Percentiles rank a stretch among this genome's conserved stretches.
These are phyloP conservation scores for Sylvicapra grimmia DNA, from an alignment of 2,113 vertebrate genomes.

Conservation along the genomic window DNA sequence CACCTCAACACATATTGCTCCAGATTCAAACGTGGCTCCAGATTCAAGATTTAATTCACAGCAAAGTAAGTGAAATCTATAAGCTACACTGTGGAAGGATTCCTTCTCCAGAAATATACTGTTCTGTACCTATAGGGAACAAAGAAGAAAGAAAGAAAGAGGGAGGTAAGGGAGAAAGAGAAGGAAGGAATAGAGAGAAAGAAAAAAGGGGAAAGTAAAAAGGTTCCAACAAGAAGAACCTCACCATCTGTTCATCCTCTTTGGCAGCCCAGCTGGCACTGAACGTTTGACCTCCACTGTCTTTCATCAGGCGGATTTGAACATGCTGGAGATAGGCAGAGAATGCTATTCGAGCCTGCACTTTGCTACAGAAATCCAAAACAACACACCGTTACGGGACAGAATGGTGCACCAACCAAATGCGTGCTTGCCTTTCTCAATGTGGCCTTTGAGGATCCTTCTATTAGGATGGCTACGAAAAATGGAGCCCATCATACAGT, in stretches of 20 bases:
- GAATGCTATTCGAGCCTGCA: slow-evolving; percentile 94
- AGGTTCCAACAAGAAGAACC: slow-evolving; percentile 46
- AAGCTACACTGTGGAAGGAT: neutral
- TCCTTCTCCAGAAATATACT: neutral
- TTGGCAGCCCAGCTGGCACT: slow-evolving; percentile 84
- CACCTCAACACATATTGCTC: neutral
- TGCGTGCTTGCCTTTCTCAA: neutral
- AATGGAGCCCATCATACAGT: neutral
- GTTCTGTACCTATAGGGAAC: neutral
- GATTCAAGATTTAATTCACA: neutral
- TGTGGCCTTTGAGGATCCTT: neutral
- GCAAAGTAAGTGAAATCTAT: slow-evolving; percentile 14
- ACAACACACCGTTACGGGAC: slow-evolving; percentile 28
- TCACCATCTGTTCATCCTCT: slow-evolving; percentile 95
- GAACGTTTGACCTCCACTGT: slow-evolving; percentile 78
- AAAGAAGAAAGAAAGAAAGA: too few relatives aligned
- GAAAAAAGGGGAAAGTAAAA: neutral
- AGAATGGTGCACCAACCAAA: neutral
- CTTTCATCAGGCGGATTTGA: slow-evolving; percentile 87
- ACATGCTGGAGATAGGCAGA: slow-evolving; percentile 93
- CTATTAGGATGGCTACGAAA: neutral
- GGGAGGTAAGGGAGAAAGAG: too few relatives aligned
- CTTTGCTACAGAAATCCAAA: slow-evolving; percentile 84
- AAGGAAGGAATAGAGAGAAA: too few relatives aligned
- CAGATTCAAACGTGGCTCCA: neutral